Base-by-base conservation (phyloP, 1,140 invertebrate species). In the Drosophila sp. region DNA sequence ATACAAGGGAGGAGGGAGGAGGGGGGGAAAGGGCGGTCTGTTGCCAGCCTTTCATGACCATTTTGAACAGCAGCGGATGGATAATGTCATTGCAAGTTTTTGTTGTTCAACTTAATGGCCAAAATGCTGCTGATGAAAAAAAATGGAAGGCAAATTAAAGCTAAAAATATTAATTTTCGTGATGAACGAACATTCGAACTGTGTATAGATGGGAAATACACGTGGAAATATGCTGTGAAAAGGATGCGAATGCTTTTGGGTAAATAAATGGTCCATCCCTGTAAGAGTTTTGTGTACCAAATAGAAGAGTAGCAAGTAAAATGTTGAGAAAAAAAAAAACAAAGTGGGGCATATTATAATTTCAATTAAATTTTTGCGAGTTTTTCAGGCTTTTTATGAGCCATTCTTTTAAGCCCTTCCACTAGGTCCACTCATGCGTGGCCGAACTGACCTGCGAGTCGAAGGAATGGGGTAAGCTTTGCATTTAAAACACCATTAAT, bases 401-500 rank as follows among this genome's bases (percentile, higher is more conserved):
- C 41, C 55, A 35, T 23, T 29, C 25, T 61, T 60, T 58, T 25
- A 27, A n/a, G n/a, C 29, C 60, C n/a, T 27, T n/a, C 27, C 27
- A 7, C 6, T 29, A n/a, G 23, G 11, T 11, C 40, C 38, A 61
- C 60, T 40, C 23, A 29, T 30, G 38, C 40, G 35, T 41, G 10
- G 29, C n/a, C 11, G 1, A 5, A 4, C 29, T 17, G 11, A n/a
- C 2, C 29, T n/a, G 60, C 7, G 8, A 30, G 38, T 10, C 11
- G n/a, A n/a, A 27, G 25, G n/a, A 4, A 4, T 40, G 38, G 38
- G 1, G 29, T 40, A 4, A 17, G 41, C 29, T 30, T 32, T 44
- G 40, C 60, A 62, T 62, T 62, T 62, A 62, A 47, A 62, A 62
- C 25, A 61, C 23, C 55, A 76, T 76, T 76, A 64, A 76, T 76